These are phyloP conservation scores for Coendou prehensilis DNA, from an alignment of 2,797 vertebrate genomes.

Conservation along the genomic window DNA sequence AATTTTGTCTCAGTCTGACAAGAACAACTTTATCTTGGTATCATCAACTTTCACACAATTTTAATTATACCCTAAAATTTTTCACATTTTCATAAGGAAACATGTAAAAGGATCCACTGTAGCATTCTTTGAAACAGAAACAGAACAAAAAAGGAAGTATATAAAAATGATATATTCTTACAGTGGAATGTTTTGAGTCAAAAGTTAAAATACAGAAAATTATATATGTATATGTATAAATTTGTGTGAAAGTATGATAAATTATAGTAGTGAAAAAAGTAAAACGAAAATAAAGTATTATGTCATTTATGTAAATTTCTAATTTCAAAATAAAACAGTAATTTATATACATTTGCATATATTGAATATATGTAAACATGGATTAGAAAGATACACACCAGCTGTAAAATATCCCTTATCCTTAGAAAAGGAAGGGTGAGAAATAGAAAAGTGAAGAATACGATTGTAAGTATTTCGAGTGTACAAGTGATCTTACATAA, in stretches of 20 bases:
- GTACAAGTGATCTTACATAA: neutral
- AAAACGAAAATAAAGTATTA: slow-evolving; percentile 18
- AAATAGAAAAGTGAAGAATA: neutral
- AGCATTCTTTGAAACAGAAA: slow-evolving; percentile 42
- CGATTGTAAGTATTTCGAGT: neutral
- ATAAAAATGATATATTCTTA: slow-evolving; percentile 36
- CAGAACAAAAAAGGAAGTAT: neutral
- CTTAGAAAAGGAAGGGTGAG: neutral
- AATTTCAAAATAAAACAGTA: slow-evolving; percentile 25
- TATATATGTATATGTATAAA: neutral
- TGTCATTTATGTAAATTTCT: slow-evolving; percentile 37
- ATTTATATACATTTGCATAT: neutral
- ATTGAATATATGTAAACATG: slow-evolving; percentile 1
- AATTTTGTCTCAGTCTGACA: slow-evolving; percentile 37
- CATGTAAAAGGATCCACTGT: neutral
- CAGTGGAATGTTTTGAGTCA: neutral
- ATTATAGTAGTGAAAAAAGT: neutral
- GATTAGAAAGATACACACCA: neutral
- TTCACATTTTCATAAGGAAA: slow-evolving; percentile 20
- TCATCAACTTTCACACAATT: slow-evolving; percentile 29
- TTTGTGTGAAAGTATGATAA: neutral
- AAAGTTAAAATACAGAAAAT: slow-evolving; percentile 64
- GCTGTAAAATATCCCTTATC: neutral
- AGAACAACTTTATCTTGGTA: slow-evolving; percentile 11
- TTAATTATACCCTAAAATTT: slow-evolving; percentile 34